Base-by-base conservation (phyloP, 2,888 invertebrate genomes). In the Cryptus armator region DNA sequence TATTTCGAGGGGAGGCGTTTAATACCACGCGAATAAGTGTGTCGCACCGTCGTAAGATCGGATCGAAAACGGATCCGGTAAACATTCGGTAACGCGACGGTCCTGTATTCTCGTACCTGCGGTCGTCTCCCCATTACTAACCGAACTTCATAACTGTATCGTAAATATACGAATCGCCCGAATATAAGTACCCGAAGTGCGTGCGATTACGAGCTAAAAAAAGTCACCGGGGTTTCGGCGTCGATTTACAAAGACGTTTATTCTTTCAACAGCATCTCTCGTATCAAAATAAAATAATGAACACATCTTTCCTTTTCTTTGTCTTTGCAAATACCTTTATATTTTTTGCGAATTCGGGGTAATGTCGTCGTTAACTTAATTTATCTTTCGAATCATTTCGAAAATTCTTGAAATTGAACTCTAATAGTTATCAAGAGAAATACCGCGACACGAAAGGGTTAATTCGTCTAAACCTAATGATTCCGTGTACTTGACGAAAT, bases 21-120 rank as follows among this genome's bases (percentile, higher is more conserved):
- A 70, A 75, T 68, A n/a, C 37, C 9, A 46, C 71, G 64, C 59
- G 56, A 80, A 79, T 66, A 83, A 83, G 83, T 84, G 71, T 80
- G 80, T 80, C 83, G 75, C 83, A 80, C 75, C 43, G 32, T 44
- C 44, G 56, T 70, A 59, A 43, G 74, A 74, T 71, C 44, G 43
- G 79, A 64, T 80, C 80, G 46, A 66, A 72, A 72, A 37, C 59
- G 51, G 62, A 74, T 72, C 56, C 59, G n/a, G 24, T 43, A 24
- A 37, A 37, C 9, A 9, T 56, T 24, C 24, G 56, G 24, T 1
- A 24, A 24, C 12, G 24, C 56, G n/a, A 10, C 56, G 56, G 0
- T 24, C 19, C 19, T 19, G 19, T 10, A 12, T 10, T 12, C 56
- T 10, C 56, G 56, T 19, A 19, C 10, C 56, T 56, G 56, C 19